A percentile compares a stretch with the other conserved stretches of the same genome.
Conservation (phyloP, 1,140 invertebrate genomes). For the Homarus americanus region DNA sequence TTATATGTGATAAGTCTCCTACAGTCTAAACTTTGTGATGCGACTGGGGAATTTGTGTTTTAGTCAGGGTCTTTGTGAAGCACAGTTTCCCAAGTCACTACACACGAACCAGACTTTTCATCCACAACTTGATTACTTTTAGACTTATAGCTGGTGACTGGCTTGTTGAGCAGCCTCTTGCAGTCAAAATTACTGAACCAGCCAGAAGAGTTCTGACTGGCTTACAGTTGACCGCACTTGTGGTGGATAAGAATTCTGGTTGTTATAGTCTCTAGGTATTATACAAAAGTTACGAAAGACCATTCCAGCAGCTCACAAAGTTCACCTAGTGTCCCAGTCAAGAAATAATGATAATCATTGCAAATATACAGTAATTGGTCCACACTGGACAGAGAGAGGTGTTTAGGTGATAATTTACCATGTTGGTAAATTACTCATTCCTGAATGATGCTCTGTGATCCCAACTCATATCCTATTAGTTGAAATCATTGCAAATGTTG, state of each 20-base stretch:
- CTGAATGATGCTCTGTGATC: background rate
- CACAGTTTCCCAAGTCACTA: background rate
- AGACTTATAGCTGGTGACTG: background rate
- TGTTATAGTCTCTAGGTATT: background rate
- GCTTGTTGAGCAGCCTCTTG: background rate
- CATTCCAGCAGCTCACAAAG: conserved; percentile 52
- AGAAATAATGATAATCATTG: background rate
- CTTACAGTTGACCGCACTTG: background rate
- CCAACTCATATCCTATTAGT: background rate
- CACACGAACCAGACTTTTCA: background rate
- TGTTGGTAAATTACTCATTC: background rate
- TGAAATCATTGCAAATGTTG: background rate
- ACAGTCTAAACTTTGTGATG: conserved; percentile 9
- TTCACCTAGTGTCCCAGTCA: background rate
- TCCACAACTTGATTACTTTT: background rate
- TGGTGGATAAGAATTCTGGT: background rate
- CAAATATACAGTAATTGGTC: background rate
- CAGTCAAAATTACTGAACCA: background rate
- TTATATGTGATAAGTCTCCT: conserved; percentile 65
- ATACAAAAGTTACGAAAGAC: conserved; percentile 12
- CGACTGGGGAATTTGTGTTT: background rate
- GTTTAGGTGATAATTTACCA: conserved; percentile 40
- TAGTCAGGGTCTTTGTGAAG: background rate
- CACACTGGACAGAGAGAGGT: background rate
- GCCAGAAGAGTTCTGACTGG: background rate